Percentiles rank a stretch among this genome's conserved stretches.
Evolutionary conservation across 2,797 vertebrate genomes (phyloP).

Genomic region (Mormyrops attenuatus): DNA sequence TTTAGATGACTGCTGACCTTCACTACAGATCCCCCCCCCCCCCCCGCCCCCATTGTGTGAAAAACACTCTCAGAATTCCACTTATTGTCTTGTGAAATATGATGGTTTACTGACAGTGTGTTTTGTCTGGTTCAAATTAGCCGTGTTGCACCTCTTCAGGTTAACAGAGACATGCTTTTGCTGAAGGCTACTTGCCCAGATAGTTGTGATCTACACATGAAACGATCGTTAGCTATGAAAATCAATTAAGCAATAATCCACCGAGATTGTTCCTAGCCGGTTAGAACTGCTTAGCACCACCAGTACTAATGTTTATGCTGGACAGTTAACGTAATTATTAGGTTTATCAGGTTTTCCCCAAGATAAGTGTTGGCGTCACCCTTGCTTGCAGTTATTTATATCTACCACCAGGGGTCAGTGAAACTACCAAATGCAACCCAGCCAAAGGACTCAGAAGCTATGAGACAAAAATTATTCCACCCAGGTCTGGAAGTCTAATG

Average conservation of each 20-base stretch:
- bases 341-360: background rate
- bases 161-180: background rate
- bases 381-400: background rate
- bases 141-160: background rate
- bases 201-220: background rate
- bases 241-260: background rate
- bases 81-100: background rate
- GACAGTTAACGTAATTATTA: background rate
- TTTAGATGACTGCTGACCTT: background rate
- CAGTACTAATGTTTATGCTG: background rate
- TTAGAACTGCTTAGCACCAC: background rate
- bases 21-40: background rate
- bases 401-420: conserved; percentile 4
- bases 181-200: background rate
- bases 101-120: background rate
- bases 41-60: background rate
- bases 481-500: background rate
- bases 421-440: background rate
- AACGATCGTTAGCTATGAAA: background rate
- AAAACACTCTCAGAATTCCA: background rate
- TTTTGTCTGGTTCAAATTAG: background rate
- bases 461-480: background rate
- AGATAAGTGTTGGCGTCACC: background rate
- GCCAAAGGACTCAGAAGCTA: background rate
- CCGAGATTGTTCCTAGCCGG: background rate